Evolutionary conservation across 1,140 invertebrate genomes (phyloP).

Genomic region (Stegodyphus dumicola): DNA sequence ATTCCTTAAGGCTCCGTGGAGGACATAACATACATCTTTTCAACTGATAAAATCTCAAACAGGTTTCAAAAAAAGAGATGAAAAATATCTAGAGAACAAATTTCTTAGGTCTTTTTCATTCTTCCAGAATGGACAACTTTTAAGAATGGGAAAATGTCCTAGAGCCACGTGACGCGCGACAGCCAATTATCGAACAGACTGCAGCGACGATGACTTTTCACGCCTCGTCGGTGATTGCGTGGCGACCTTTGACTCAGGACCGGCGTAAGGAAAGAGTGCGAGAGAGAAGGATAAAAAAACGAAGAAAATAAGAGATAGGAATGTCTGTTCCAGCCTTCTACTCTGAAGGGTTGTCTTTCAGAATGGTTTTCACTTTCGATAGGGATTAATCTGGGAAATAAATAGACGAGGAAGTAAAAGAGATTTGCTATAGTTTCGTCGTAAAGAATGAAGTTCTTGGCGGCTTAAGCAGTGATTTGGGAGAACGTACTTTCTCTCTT

Average conservation of each 20-base stretch:
- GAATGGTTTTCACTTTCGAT: constrained; percentile 8
- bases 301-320: constrained; percentile 4
- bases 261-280: constrained; percentile 24
- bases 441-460: constrained; percentile 11
- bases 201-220: constrained; percentile 43
- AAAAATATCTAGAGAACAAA: too few species aligned
- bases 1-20: too few species aligned
- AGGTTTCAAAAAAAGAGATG: too few species aligned
- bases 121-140: constrained; percentile 6
- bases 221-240: constrained; percentile 42
- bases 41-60: too few species aligned
- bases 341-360: constrained; percentile 41
- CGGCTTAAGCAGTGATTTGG: not conserved
- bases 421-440: not conserved
- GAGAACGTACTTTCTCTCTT: not conserved
- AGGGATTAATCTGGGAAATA: constrained; percentile 38
- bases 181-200: constrained; percentile 45
- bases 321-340: constrained; percentile 30
- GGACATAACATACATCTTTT: too few species aligned
- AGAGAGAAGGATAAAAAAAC: not conserved
- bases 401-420: constrained; percentile 13
- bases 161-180: constrained; percentile 26
- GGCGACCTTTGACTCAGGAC: constrained; percentile 37
- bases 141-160: not conserved
- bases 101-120: not conserved